Conservation (phyloP, 2,888 invertebrate genomes). For the Stenurella melanura region DNA sequence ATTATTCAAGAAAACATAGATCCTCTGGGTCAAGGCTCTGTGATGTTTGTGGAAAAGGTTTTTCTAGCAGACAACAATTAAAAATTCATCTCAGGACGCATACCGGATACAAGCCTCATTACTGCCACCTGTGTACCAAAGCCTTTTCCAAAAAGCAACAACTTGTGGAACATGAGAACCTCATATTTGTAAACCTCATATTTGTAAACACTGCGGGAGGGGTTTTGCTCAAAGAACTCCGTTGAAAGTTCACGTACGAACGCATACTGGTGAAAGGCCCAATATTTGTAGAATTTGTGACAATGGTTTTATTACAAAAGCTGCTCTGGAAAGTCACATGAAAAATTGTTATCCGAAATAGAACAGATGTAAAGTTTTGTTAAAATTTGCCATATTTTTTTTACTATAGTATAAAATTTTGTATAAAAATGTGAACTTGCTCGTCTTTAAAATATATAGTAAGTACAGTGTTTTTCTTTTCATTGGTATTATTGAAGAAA, state of each 20-base stretch:
- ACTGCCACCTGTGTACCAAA: slow-evolving; percentile 58
- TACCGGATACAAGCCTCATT: slow-evolving; percentile 63
- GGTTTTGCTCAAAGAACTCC: slow-evolving; percentile 63
- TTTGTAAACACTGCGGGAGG: slow-evolving; percentile 62
- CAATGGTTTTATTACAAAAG: slow-evolving; percentile 69
- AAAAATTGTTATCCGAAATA: slow-evolving; percentile 60
- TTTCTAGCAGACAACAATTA: slow-evolving; percentile 59
- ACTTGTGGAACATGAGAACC: slow-evolving; percentile 60
- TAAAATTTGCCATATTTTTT: too few relatives aligned
- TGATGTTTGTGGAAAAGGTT: slow-evolving; percentile 60
- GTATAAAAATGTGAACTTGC: too few relatives aligned
- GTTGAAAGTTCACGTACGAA: slow-evolving; percentile 61
- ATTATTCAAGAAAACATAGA: slow-evolving; percentile 66
- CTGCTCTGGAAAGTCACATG: slow-evolving; percentile 68
- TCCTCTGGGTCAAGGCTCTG: slow-evolving; percentile 71
- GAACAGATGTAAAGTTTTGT: not conserved
- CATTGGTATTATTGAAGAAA: too few relatives aligned
- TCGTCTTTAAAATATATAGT: too few relatives aligned
- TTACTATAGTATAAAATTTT: too few relatives aligned
- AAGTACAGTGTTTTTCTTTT: too few relatives aligned
- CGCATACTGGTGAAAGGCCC: slow-evolving; percentile 60
- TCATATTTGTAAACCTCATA: slow-evolving; percentile 63
- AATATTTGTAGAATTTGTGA: slow-evolving; percentile 53
- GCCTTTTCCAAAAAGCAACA: slow-evolving; percentile 57
- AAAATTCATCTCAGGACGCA: slow-evolving; percentile 63